Evolutionary conservation across 1,140 invertebrate genomes (phyloP).

Genomic region (Triops cancriformis): DNA sequence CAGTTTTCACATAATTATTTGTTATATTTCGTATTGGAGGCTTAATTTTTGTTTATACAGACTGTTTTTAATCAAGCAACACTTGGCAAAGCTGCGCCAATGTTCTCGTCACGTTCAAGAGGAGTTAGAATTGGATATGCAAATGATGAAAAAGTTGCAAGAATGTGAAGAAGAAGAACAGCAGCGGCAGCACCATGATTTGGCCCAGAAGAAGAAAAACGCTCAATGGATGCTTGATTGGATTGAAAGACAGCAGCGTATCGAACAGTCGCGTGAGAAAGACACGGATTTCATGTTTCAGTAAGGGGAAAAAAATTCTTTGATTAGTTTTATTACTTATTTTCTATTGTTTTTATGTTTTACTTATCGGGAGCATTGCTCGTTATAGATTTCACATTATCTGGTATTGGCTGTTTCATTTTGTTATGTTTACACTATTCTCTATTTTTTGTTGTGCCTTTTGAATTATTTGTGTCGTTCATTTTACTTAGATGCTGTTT

Average conservation of each 20-base stretch:
- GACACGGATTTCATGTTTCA: not conserved
- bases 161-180: not conserved
- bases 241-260: not conserved
- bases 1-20: not conserved
- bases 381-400: no score
- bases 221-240: slow-evolving; percentile 1
- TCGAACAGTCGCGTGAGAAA: not conserved
- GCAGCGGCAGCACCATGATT: not conserved
- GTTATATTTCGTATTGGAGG: not conserved
- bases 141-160: not conserved
- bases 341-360: not conserved
- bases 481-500: no score
- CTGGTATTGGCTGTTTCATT: no score
- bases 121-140: not conserved
- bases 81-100: not conserved
- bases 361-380: no score
- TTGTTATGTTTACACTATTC: no score
- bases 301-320: not conserved
- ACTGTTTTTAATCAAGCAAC: not conserved
- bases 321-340: not conserved
- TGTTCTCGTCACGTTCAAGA: not conserved
- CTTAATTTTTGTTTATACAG: not conserved
- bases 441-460: no score
- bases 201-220: not conserved
- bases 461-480: no score